Evolutionary conservation across 2,888 invertebrate species (phyloP).

Genomic region (Dioctria linearis): DNA sequence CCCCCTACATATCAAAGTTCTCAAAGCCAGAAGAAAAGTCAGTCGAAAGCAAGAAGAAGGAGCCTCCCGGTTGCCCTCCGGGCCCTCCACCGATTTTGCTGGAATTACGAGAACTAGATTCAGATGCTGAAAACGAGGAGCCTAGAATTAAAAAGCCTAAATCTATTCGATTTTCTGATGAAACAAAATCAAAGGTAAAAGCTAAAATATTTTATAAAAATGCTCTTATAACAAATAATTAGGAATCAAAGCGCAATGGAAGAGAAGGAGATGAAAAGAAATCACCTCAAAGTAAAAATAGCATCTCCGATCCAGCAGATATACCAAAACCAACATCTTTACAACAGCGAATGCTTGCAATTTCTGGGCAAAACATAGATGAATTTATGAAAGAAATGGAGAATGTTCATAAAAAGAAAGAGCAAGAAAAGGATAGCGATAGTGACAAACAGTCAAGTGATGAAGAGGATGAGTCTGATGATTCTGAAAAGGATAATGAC

Average conservation of each 20-base stretch:
- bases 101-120: slow-evolving; percentile 76
- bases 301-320: slow-evolving; percentile 60
- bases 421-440: slow-evolving; percentile 73
- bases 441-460: slow-evolving; percentile 55
- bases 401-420: slow-evolving; percentile 84
- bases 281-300: slow-evolving; percentile 30
- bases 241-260: slow-evolving; percentile 38
- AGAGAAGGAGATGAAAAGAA: slow-evolving; percentile 66
- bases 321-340: slow-evolving; percentile 80
- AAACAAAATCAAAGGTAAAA: slow-evolving; percentile 71
- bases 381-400: slow-evolving; percentile 96
- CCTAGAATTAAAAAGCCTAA: slow-evolving; percentile 70
- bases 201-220: slow-evolving; percentile 3
- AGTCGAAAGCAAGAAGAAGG: slow-evolving; percentile 71
- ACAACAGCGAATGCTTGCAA: slow-evolving; percentile 89
- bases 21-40: slow-evolving; percentile 63
- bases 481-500: slow-evolving; percentile 60
- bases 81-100: slow-evolving; percentile 85
- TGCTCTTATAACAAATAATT: slow-evolving; percentile 17
- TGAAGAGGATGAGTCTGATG: slow-evolving; percentile 59
- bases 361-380: slow-evolving; percentile 92
- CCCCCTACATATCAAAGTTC: slow-evolving; percentile 57
- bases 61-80: slow-evolving; percentile 90
- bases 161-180: slow-evolving; percentile 78
- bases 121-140: slow-evolving; percentile 69